These are phyloP conservation scores for Cacatua alba DNA, from an alignment of 2,113 vertebrate species.

Conservation along the genomic window DNA sequence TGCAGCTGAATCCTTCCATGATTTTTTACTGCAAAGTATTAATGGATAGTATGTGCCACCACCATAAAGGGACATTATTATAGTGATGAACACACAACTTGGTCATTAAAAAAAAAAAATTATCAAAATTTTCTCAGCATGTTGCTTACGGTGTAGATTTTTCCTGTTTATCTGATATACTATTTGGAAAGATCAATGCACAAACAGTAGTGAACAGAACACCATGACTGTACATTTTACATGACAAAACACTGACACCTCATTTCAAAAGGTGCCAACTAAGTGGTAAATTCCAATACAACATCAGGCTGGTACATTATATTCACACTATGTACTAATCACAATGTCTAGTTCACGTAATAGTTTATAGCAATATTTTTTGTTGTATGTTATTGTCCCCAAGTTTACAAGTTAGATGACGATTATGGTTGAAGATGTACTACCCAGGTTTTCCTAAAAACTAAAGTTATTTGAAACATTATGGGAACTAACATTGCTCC, in stretches of 20 bases:
- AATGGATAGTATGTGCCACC: not conserved
- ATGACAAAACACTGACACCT: not conserved
- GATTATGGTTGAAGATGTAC: not conserved
- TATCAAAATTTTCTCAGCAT: not conserved
- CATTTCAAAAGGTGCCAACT: not conserved
- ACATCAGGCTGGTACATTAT: not conserved
- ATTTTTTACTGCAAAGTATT: not conserved
- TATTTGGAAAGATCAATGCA: not conserved
- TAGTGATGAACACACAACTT: not conserved
- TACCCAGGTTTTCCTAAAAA: not conserved
- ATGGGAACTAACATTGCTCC: not conserved
- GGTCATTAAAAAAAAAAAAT: not conserved
- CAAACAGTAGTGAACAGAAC: not conserved
- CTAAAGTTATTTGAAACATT: not conserved
- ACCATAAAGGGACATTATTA: not conserved
- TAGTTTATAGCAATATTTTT: not conserved
- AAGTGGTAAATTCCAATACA: not conserved
- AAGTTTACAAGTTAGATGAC: not conserved
- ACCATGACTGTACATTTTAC: not conserved
- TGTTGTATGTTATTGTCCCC: not conserved
- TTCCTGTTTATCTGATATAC: not conserved
- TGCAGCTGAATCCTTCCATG: not conserved
- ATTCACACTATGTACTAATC: not conserved
- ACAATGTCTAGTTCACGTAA: not conserved
- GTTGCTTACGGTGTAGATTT: not conserved